These are phyloP conservation scores for Chironomus riparius DNA, from an alignment of 2,888 invertebrate species.

Conservation along the genomic window DNA sequence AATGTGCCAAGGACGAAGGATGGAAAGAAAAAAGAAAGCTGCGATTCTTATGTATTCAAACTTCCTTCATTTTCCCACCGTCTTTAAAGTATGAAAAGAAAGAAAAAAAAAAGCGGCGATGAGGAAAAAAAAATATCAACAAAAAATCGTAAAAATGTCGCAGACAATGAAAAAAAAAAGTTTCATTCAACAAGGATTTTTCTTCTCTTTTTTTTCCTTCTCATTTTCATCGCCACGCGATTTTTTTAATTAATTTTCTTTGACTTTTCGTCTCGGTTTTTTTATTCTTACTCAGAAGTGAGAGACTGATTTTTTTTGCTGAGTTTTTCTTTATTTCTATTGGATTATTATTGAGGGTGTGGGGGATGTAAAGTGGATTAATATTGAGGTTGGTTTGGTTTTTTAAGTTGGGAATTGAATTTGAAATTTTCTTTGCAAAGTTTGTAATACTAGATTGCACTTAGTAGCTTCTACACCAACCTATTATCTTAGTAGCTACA, in stretches of 20 bases:
- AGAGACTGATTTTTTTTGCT: too few species aligned
- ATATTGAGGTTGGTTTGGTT: too few species aligned
- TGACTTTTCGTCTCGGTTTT: background rate
- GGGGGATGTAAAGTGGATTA: too few species aligned
- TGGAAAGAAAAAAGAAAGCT: constrained; percentile 1
- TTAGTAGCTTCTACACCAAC: too few species aligned
- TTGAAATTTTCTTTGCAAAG: too few species aligned
- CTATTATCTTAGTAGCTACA: too few species aligned
- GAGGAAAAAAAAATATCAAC: constrained; percentile 22
- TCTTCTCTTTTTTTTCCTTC: background rate
- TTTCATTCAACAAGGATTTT: constrained; percentile 22
- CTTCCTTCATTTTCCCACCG: constrained; percentile 2
- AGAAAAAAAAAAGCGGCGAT: constrained; percentile 20
- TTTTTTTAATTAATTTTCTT: constrained; percentile 20
- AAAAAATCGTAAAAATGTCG: constrained; percentile 25
- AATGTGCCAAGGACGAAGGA: background rate
- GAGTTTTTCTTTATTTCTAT: too few species aligned
- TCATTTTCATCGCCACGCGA: background rate
- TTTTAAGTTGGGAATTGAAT: too few species aligned
- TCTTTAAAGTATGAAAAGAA: constrained; percentile 7
- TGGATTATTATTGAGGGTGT: too few species aligned
- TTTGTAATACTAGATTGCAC: too few species aligned
- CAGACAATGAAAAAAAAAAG: constrained; percentile 16
- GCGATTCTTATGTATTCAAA: constrained; percentile 7
- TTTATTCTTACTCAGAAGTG: background rate